Conservation (phyloP, 2,797 vertebrate genomes). For the Protosalanx chinensis region DNA sequence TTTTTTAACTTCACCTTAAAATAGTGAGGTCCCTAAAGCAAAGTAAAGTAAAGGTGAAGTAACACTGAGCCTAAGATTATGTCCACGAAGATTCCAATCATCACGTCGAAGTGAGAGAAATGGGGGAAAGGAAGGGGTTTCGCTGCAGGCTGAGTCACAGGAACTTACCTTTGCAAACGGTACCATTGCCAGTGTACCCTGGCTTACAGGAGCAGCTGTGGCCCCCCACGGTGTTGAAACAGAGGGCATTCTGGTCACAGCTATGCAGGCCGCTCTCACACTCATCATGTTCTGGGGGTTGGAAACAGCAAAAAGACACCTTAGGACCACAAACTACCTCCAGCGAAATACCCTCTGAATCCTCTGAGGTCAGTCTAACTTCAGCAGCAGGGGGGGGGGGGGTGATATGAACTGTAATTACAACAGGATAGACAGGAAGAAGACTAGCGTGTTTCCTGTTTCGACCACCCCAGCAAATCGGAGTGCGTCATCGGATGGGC, state of each 20-base stretch:
- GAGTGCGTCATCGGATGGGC: not conserved
- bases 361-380: conserved; percentile 9
- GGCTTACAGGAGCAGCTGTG: conserved; percentile 97
- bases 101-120: not conserved
- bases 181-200: conserved; percentile 91
- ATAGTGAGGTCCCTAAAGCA: not conserved
- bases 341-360: not conserved
- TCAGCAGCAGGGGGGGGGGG: not conserved
- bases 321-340: not conserved
- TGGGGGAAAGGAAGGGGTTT: not conserved
- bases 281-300: conserved; percentile 89
- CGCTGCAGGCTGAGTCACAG: not conserved
- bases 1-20: conserved; percentile 46
- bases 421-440: not conserved
- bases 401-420: not conserved
- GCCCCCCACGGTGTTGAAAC: conserved; percentile 95
- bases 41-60: too few relatives aligned
- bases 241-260: conserved; percentile 93
- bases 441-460: not conserved
- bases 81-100: not conserved
- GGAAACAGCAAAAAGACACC: conserved; percentile 13
- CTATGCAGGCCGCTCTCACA: conserved; percentile 88
- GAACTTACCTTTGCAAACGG: conserved; percentile 86
- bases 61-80: not conserved
- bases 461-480: not conserved